phyloP scores from a whole-genome alignment of 2,797 vertebrate species.

The Phrynocephalus vlangalii region DNA sequence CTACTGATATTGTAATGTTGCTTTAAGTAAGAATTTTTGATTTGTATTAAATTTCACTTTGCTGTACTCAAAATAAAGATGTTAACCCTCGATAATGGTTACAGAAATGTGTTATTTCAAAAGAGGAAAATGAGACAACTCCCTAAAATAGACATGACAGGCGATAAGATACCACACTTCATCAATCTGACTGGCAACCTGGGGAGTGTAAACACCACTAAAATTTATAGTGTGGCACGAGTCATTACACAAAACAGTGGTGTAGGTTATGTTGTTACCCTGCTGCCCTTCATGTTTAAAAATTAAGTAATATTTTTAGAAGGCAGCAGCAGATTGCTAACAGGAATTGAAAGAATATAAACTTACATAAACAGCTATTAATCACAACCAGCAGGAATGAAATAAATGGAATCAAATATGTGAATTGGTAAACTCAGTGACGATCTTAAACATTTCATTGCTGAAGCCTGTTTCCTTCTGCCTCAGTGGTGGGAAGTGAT shows the following conservation, averaged over 20 bases:
- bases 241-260: not conserved
- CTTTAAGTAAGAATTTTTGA: not conserved
- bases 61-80: not conserved
- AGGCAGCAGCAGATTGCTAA: constrained; percentile 49
- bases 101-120: constrained; percentile 37
- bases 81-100: not conserved
- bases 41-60: not conserved
- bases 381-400: constrained; percentile 49
- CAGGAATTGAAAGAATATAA: constrained; percentile 53
- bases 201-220: constrained; percentile 31
- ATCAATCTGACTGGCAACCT: not conserved
- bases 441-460: constrained; percentile 47
- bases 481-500: constrained; percentile 49
- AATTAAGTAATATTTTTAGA: constrained; percentile 53
- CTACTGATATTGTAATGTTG: not conserved
- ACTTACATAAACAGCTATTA: constrained; percentile 56
- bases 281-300: constrained; percentile 56
- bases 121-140: constrained; percentile 31
- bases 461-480: constrained; percentile 50
- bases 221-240: constrained; percentile 34
- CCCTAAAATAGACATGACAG: constrained; percentile 45
- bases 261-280: constrained; percentile 41
- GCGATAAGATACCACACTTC: constrained; percentile 45
- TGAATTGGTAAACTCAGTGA: constrained; percentile 41
- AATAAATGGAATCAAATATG: constrained; percentile 38